Conservation (phyloP, 2,797 vertebrate genomes). For the Octomys mimax region DNA sequence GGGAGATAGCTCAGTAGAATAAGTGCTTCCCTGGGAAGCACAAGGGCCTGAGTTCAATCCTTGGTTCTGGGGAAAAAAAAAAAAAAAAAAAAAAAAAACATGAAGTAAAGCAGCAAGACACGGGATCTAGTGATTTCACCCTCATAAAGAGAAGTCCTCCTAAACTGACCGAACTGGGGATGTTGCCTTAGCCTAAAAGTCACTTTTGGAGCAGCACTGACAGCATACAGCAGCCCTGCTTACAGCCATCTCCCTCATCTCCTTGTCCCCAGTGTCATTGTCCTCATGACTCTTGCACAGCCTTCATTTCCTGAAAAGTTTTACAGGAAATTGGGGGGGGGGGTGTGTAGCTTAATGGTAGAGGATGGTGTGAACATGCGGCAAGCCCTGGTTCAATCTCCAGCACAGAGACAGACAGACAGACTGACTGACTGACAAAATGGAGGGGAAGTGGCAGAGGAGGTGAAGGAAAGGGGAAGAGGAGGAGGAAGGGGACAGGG, state of each 20-base stretch:
- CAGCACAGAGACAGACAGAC: neutral
- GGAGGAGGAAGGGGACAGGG: neutral
- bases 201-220: neutral
- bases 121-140: neutral
- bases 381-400: neutral
- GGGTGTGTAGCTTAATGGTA: rapidly evolving
- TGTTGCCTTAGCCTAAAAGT: neutral
- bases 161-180: neutral
- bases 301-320: neutral
- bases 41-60: no score
- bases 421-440: neutral
- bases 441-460: neutral
- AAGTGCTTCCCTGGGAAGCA: no score
- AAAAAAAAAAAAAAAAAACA: no score
- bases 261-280: rapidly evolving
- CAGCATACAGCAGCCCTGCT: neutral
- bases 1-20: no score
- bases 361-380: neutral
- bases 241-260: neutral
- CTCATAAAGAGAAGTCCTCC: neutral
- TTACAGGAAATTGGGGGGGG: neutral
- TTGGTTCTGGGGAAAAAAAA: no score
- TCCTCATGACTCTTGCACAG: no score
- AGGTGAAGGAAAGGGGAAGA: no score
- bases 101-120: neutral